These are phyloP conservation scores for Erythrocebus patas DNA, from an alignment of 2,113 vertebrate species.

Conservation along the genomic window DNA sequence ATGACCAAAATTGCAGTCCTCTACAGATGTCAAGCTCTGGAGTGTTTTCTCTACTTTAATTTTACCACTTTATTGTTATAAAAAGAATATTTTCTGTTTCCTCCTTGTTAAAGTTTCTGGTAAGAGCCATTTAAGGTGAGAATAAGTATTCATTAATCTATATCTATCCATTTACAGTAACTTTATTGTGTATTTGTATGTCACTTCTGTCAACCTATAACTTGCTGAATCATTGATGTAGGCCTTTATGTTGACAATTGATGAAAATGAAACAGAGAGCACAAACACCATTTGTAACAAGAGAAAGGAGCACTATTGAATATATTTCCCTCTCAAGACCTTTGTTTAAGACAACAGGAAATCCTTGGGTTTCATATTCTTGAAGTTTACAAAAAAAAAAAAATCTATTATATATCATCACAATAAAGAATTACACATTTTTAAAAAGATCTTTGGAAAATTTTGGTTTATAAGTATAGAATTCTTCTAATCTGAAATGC, in stretches of 20 bases:
- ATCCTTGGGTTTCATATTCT: constrained; percentile 69
- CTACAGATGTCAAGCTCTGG: neutral
- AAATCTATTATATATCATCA: constrained; percentile 58
- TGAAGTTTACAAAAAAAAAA: constrained; percentile 57
- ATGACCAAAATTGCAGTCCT: neutral
- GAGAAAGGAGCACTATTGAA: constrained; percentile 32
- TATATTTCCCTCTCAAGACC: constrained; percentile 60
- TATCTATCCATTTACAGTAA: constrained; percentile 48
- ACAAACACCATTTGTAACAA: constrained; percentile 65
- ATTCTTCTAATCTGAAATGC: constrained; percentile 56
- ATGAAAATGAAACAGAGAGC: constrained; percentile 69
- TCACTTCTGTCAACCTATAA: constrained; percentile 66
- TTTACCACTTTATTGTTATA: neutral
- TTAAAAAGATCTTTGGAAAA: constrained; percentile 57
- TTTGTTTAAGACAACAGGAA: constrained; percentile 45
- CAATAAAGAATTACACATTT: constrained; percentile 31
- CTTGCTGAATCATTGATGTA: constrained; percentile 57
- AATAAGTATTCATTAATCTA: constrained; percentile 64
- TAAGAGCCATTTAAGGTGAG: constrained; percentile 43
- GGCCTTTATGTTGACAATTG: constrained; percentile 62
- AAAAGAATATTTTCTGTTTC: constrained; percentile 32
- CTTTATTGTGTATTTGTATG: constrained; percentile 62
- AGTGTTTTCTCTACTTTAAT: neutral
- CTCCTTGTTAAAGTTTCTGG: constrained; percentile 49
- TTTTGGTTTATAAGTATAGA: constrained; percentile 10